These are phyloP conservation scores for Condylura cristata DNA, from an alignment of 2,113 vertebrate species.

Conservation along the genomic window DNA sequence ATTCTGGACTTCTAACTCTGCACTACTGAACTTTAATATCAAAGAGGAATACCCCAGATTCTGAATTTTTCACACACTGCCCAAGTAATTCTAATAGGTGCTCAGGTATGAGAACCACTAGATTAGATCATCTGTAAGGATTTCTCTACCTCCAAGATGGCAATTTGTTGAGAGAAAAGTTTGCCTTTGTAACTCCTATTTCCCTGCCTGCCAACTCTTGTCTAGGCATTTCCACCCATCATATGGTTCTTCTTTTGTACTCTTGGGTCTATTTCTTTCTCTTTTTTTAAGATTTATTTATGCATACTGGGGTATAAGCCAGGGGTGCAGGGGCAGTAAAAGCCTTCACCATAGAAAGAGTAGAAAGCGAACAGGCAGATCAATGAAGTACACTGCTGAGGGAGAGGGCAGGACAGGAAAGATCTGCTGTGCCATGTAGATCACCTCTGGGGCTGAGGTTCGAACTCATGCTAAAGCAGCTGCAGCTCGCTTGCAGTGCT, in stretches of 20 bases:
- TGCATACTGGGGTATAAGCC: too few relatives aligned
- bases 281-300: too few relatives aligned
- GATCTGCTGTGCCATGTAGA: too few relatives aligned
- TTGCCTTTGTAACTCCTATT: background rate
- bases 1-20: background rate
- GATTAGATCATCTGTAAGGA: accelerated
- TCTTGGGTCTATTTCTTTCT: background rate
- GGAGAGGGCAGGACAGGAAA: too few relatives aligned
- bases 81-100: background rate
- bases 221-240: background rate
- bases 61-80: background rate
- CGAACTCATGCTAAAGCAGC: too few relatives aligned
- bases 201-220: background rate
- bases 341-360: too few relatives aligned
- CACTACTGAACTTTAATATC: background rate
- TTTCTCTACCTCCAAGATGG: background rate
- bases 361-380: too few relatives aligned
- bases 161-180: background rate
- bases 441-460: too few relatives aligned
- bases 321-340: too few relatives aligned
- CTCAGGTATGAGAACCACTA: background rate
- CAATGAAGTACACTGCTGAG: too few relatives aligned
- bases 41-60: background rate
- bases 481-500: too few relatives aligned
- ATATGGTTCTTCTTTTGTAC: background rate